phyloP scores from a whole-genome alignment of 2,797 vertebrate species.

The Luscinia luscinia region DNA sequence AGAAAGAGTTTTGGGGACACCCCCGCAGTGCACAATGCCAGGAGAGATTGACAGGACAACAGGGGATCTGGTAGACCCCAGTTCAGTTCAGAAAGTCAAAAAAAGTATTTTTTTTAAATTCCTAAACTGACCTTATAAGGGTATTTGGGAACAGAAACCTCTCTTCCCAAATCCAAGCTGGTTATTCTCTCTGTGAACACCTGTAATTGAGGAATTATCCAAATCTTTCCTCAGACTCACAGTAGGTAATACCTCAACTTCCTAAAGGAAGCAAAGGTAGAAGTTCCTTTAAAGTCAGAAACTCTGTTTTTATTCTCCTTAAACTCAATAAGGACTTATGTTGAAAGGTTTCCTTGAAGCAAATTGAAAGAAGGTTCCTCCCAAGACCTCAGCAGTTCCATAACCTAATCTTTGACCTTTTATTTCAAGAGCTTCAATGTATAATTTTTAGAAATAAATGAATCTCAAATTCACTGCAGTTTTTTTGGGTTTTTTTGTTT shows the following conservation, averaged over 20 bases:
- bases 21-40: accelerated
- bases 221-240: neutral
- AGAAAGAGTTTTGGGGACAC: neutral
- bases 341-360: neutral
- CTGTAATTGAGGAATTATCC: neutral
- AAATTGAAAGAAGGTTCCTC: neutral
- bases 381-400: neutral
- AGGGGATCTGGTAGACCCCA: neutral
- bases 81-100: neutral
- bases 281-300: neutral
- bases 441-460: neutral
- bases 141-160: neutral
- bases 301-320: neutral
- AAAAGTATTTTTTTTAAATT: neutral
- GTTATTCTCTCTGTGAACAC: neutral
- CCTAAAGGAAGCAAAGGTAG: neutral
- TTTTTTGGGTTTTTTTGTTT: neutral
- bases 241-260: neutral
- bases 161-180: neutral
- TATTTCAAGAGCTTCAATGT: neutral
- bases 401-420: neutral
- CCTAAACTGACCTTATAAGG: neutral
- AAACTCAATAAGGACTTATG: neutral
- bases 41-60: accelerated
- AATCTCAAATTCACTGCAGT: neutral